Evolutionary conservation across 2,888 invertebrate species (phyloP).

Genomic region (Platycnemis pennipes): DNA sequence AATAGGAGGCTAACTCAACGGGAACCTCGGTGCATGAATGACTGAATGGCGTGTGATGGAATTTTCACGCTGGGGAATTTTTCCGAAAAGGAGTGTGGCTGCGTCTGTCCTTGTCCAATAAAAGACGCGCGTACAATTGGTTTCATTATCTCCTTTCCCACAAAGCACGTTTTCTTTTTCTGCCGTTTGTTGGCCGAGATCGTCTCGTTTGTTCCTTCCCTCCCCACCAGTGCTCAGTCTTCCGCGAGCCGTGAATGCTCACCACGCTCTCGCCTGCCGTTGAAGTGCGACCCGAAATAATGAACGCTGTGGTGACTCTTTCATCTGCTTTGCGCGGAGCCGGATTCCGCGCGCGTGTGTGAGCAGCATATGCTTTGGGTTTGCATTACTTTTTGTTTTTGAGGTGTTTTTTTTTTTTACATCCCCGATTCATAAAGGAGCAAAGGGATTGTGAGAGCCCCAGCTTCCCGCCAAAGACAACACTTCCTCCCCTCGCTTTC

Average conservation of each 20-base stretch:
- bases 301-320: neutral
- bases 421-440: neutral
- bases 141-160: neutral
- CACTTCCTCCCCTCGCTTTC: neutral
- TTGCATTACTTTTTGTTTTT: neutral
- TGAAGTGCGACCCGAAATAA: neutral
- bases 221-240: neutral
- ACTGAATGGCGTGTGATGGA: too few species aligned
- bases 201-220: neutral
- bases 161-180: neutral
- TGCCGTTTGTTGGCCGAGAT: neutral
- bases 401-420: constrained; percentile 20
- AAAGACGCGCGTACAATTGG: neutral
- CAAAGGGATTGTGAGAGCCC: neutral
- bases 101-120: neutral
- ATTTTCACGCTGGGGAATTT: too few species aligned
- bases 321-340: neutral
- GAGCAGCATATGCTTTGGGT: neutral
- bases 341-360: neutral
- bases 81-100: neutral
- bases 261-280: neutral
- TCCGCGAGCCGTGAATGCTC: neutral
- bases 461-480: neutral
- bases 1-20: too few species aligned
- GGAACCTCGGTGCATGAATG: too few species aligned